Percentiles rank a stretch among this genome's conserved stretches.
Evolutionary conservation across 2,797 vertebrate genomes (phyloP).

Genomic region (Schizopygopsis pylzovi): DNA sequence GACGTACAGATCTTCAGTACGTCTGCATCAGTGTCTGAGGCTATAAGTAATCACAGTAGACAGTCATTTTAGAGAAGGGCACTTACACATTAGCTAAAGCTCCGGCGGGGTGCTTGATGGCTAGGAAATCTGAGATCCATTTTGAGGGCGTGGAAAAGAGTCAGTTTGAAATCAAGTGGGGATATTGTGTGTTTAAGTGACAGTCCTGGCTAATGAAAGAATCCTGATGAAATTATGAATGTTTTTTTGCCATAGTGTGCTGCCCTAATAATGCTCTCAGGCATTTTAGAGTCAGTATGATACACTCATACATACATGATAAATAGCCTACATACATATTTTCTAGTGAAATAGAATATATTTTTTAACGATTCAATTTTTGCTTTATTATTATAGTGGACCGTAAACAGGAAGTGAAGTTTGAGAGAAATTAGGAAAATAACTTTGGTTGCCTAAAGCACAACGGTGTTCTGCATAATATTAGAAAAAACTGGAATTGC

Average conservation of each 20-base stretch:
- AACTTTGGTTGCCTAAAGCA: background rate
- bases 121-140: background rate
- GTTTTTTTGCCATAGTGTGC: background rate
- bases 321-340: background rate
- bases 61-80: slow-evolving; percentile 31
- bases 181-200: background rate
- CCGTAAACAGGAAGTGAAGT: background rate
- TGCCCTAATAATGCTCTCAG: background rate
- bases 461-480: background rate
- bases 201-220: background rate
- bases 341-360: background rate
- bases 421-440: background rate
- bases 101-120: background rate
- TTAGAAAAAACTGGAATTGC: background rate
- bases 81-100: slow-evolving; percentile 6
- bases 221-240: no score
- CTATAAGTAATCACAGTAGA: slow-evolving; percentile 28
- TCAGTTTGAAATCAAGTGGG: background rate
- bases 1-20: background rate
- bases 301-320: background rate
- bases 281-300: background rate
- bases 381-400: background rate
- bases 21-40: slow-evolving; percentile 3
- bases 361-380: background rate
- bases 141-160: slow-evolving; percentile 21